Percentiles rank a stretch among this genome's conserved stretches.
phyloP scores from a whole-genome alignment of 2,888 invertebrate genomes.

The Drosophila barbarae region DNA sequence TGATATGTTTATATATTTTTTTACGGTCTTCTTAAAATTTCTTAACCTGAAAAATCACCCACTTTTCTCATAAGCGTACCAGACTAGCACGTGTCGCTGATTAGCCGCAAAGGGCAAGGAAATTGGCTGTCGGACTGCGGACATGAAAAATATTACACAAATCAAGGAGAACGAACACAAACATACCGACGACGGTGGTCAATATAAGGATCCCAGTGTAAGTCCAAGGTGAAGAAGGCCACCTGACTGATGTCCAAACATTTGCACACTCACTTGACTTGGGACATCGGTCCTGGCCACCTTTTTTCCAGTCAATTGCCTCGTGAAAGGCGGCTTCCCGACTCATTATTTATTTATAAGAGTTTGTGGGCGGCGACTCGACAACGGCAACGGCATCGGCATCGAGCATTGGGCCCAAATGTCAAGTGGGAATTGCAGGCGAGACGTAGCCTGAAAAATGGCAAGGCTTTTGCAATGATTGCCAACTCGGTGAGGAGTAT shows the following conservation, averaged over 20 bases:
- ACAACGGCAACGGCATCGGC: background rate
- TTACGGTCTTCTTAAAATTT: background rate
- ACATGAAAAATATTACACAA: slow-evolving; percentile 47
- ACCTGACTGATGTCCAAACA: slow-evolving; percentile 52
- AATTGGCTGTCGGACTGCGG: slow-evolving; percentile 29
- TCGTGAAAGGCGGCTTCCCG: slow-evolving; percentile 45
- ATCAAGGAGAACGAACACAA: slow-evolving; percentile 45
- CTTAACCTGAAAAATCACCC: background rate
- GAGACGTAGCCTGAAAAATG: slow-evolving; percentile 10
- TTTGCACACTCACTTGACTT: slow-evolving; percentile 50
- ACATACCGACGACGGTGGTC: slow-evolving; percentile 16
- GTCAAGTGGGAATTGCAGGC: slow-evolving; percentile 22
- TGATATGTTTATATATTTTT: no score
- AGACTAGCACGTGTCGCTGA: slow-evolving; percentile 29
- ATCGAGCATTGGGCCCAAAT: slow-evolving; percentile 4
- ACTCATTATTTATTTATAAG: slow-evolving; percentile 61
- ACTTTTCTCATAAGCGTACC: background rate
- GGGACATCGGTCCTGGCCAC: slow-evolving; percentile 25
- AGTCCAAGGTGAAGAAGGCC: slow-evolving; percentile 10
- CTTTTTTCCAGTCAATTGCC: slow-evolving; percentile 64
- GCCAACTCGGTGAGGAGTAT: background rate
- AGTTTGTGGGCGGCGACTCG: slow-evolving; percentile 34
- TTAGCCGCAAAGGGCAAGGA: slow-evolving; percentile 17
- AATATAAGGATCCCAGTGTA: background rate
- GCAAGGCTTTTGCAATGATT: slow-evolving; percentile 9